These are phyloP conservation scores for Eristalinus aeneus DNA, from an alignment of 2,888 invertebrate species.

Conservation along the genomic window DNA sequence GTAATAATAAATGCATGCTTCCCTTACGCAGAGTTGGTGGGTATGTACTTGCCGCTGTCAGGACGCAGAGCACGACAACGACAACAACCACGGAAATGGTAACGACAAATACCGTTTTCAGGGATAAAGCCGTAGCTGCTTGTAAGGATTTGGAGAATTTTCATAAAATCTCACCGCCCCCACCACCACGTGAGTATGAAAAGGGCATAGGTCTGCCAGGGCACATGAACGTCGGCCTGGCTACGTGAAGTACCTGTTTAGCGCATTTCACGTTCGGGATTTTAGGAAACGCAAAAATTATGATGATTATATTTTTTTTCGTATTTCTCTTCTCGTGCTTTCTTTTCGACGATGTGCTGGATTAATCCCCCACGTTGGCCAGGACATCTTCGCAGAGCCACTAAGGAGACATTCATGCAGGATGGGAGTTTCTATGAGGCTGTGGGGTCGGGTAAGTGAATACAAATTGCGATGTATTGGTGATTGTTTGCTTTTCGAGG, in stretches of 20 bases:
- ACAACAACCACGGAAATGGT: neutral
- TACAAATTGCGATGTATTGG: too few species aligned
- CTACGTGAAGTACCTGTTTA: slow-evolving; percentile 29
- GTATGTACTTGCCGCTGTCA: slow-evolving; percentile 13
- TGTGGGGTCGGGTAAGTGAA: slow-evolving; percentile 74
- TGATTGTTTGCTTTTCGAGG: too few species aligned
- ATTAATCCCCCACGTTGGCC: neutral
- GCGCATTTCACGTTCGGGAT: neutral
- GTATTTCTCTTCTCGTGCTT: neutral
- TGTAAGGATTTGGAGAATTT: slow-evolving; percentile 58
- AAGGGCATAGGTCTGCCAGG: too few species aligned
- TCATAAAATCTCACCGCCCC: slow-evolving; percentile 53
- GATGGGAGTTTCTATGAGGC: slow-evolving; percentile 79
- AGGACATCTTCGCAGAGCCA: slow-evolving; percentile 71
- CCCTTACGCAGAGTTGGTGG: slow-evolving; percentile 24
- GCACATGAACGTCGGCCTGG: neutral
- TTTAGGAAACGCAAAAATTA: slow-evolving; percentile 23
- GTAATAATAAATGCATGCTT: slow-evolving; percentile 39
- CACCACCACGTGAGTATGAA: slow-evolving; percentile 56
- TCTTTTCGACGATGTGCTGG: neutral
- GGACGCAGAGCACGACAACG: slow-evolving; percentile 13
- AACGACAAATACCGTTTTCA: slow-evolving; percentile 37
- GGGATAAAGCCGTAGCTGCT: slow-evolving; percentile 52
- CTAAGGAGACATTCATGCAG: slow-evolving; percentile 75
- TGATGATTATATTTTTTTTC: neutral